Base-by-base conservation (phyloP, 2,113 vertebrate species). In the Climacteris rufus region DNA sequence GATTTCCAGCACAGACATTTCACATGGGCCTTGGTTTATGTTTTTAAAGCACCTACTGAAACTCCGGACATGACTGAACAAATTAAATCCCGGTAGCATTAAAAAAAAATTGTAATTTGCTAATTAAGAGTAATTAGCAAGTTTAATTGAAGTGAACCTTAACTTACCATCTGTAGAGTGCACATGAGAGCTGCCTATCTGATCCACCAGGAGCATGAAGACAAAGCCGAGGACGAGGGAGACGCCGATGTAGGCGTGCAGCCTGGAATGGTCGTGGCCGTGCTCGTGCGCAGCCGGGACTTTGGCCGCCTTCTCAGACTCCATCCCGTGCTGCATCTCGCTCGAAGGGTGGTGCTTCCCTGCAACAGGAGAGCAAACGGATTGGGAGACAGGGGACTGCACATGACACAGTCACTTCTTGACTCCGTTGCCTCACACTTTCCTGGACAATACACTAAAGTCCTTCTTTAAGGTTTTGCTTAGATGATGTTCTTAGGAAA, bases 201-300 rank as follows among this genome's bases (percentile, higher is more conserved):
- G 99, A 95, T 99, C 99, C 85, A 99, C 99, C 74, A 99, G 93
- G 23, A 99, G 98, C 99, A 99, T 99, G 93, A 99, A 99, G 93
- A 99, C 99, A 63, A 99, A 99, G 93, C 99, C 99, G 3, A 99
- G 97, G 5, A 99, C 99, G 12, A 99, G 98, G 24, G 99, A 99
- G 33, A 99, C 98, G 0, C 99, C 99, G 7, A 99, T 99, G 97
- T 98, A 99, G 88, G 99, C 99, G 6, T 99, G 99, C 24, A 99
- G 96, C 84, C 98, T 98, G 91, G 97, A 98, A 91, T 98, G 98
- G 79, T 98, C 97, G 1, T 98, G 98, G 85, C 97, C 98, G 12
- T 99, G 98, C 56, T 98, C 98, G 1, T 98, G 99, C 7, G 59
- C 98, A 13, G 40, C 97, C 0, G 97, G 72, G 17, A 96, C 70